Conservation (phyloP, 64 coral and sea anemone genomes). For the Stichodactyla helianthus region DNA sequence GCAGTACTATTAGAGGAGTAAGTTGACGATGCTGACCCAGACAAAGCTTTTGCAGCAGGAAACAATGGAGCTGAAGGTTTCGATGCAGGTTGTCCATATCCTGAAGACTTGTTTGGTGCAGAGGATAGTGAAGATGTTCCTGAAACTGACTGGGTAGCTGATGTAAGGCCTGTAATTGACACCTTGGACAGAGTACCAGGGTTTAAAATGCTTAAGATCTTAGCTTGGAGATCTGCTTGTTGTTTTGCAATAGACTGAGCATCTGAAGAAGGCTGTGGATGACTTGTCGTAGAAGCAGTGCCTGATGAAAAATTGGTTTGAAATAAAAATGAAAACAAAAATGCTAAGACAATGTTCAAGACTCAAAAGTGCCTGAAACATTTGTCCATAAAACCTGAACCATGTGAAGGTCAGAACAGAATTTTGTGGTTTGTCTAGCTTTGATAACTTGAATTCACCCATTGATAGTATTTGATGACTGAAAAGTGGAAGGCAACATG, state of each 20-base stretch:
- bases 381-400: neutral
- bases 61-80: slow-evolving; percentile 32
- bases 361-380: no score
- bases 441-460: slow-evolving; percentile 1
- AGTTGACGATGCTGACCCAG: neutral
- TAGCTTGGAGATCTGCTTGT: slow-evolving; percentile 97
- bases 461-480: neutral
- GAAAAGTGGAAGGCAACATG: neutral
- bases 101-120: slow-evolving; percentile 4
- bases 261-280: slow-evolving; percentile 62
- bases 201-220: slow-evolving; percentile 98
- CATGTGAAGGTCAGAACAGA: neutral
- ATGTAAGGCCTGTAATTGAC: neutral
- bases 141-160: slow-evolving; percentile 15
- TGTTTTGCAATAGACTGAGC: slow-evolving; percentile 96
- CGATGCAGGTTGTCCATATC: neutral
- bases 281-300: slow-evolving; percentile 27
- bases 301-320: slow-evolving; percentile 57
- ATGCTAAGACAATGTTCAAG: neutral
- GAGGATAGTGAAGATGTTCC: slow-evolving; percentile 7
- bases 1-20: neutral
- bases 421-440: neutral
- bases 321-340: slow-evolving; percentile 24
- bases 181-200: slow-evolving; percentile 36
- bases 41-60: slow-evolving; percentile 40